A percentile compares a stretch with the other conserved stretches of the same genome.
phyloP scores from a whole-genome alignment of 2,888 invertebrate species.

The Microctonus brassicae region DNA sequence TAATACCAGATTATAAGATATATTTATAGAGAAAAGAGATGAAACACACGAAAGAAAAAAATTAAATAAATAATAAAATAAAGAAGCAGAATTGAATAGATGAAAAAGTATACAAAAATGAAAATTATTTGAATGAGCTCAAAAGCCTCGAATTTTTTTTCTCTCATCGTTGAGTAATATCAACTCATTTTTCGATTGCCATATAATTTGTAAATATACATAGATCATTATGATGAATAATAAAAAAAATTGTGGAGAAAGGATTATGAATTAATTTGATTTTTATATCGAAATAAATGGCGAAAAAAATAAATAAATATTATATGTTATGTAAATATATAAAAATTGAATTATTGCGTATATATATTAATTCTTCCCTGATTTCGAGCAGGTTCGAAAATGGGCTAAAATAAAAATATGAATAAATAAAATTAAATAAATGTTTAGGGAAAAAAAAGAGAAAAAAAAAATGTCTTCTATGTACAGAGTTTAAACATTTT shows the following conservation, averaged over 20 bases:
- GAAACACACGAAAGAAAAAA: neutral
- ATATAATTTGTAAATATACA: neutral
- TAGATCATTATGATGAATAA: neutral
- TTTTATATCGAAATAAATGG: neutral
- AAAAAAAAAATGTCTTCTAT: neutral
- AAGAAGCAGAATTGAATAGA: neutral
- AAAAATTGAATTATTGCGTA: neutral
- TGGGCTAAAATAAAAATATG: neutral
- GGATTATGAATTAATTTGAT: neutral
- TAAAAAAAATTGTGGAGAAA: neutral
- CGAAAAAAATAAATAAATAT: neutral
- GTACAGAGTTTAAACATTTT: neutral
- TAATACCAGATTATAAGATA: neutral
- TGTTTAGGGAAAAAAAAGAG: constrained; percentile 34
- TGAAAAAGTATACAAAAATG: neutral
- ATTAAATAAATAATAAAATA: neutral
- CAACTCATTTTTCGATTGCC: neutral
- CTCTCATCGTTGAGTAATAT: neutral
- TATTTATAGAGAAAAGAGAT: neutral
- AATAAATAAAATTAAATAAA: constrained; percentile 16
- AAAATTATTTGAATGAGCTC: neutral
- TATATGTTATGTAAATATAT: neutral
- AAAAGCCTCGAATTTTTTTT: neutral
- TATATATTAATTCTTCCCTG: neutral
- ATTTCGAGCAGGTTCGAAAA: constrained; percentile 3